A percentile compares a stretch with the other conserved stretches of the same genome.
Conservation (phyloP, 2,888 invertebrate species). For the Pristionchus maxplancki region DNA sequence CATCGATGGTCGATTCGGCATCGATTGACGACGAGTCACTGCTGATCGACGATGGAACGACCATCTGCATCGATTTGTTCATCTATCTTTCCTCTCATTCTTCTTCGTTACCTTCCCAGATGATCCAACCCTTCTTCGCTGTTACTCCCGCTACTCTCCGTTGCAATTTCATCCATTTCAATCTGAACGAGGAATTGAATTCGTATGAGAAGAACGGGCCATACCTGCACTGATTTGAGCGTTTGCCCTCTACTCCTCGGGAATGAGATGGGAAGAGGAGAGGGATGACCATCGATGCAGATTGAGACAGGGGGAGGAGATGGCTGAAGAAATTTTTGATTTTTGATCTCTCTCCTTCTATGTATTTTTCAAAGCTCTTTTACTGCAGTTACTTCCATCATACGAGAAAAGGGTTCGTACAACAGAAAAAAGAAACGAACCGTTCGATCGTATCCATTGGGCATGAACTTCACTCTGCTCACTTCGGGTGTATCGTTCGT, state of each 20-base stretch:
- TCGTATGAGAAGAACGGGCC: neutral
- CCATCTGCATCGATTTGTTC: neutral
- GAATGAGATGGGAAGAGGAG: conserved; percentile 13
- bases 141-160: neutral
- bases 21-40: neutral
- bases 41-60: conserved; percentile 42
- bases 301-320: conserved; percentile 25
- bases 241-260: conserved; percentile 9
- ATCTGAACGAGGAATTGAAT: neutral
- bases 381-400: too few species aligned
- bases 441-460: conserved; percentile 22
- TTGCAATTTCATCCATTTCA: neutral
- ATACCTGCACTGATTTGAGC: neutral
- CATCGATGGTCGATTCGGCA: neutral
- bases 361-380: too few species aligned
- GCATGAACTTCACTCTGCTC: conserved; percentile 24
- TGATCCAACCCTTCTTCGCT: neutral
- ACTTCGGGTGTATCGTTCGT: neutral
- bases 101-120: conserved; percentile 16
- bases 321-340: neutral
- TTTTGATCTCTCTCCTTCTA: too few species aligned
- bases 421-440: neutral
- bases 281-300: conserved; percentile 41
- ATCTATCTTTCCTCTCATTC: too few species aligned
- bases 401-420: too few species aligned